Evolutionary conservation across 92 coral and sea anemone genomes (phyloP).

Genomic region (Palythoa heliodiscus): DNA sequence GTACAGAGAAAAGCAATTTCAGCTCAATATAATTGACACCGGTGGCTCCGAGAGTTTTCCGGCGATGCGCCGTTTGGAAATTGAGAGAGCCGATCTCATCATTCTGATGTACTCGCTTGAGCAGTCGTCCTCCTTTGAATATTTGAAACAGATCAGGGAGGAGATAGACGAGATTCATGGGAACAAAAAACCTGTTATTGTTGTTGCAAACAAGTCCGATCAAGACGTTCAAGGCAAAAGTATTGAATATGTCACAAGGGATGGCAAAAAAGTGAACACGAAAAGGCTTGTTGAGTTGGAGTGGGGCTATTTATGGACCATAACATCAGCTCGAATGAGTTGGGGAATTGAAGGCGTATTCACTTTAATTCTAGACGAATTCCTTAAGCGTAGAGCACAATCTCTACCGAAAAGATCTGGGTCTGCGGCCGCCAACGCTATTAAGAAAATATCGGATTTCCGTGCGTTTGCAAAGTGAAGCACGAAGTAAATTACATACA

Average conservation of each 20-base stretch:
- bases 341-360: slow-evolving; percentile 80
- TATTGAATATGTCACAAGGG: slow-evolving; percentile 55
- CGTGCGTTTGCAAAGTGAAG: slow-evolving; percentile 36
- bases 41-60: slow-evolving; percentile 91
- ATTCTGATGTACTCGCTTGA: slow-evolving; percentile 80
- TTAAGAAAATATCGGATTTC: slow-evolving; percentile 35
- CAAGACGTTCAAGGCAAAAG: slow-evolving; percentile 68
- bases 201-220: slow-evolving; percentile 88
- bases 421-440: slow-evolving; percentile 38
- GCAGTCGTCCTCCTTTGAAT: slow-evolving; percentile 73
- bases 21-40: slow-evolving; percentile 84
- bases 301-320: slow-evolving; percentile 76
- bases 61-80: slow-evolving; percentile 84
- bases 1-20: slow-evolving; percentile 78
- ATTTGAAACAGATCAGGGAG: slow-evolving; percentile 60
- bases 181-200: slow-evolving; percentile 68
- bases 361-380: slow-evolving; percentile 66
- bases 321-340: slow-evolving; percentile 73
- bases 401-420: slow-evolving; percentile 32
- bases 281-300: slow-evolving; percentile 65
- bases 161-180: slow-evolving; percentile 75
- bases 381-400: slow-evolving; percentile 53
- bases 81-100: slow-evolving; percentile 78
- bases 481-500: neutral
- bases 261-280: slow-evolving; percentile 67